Conservation (phyloP, 2,797 vertebrate species). For the Psittacula echo region DNA sequence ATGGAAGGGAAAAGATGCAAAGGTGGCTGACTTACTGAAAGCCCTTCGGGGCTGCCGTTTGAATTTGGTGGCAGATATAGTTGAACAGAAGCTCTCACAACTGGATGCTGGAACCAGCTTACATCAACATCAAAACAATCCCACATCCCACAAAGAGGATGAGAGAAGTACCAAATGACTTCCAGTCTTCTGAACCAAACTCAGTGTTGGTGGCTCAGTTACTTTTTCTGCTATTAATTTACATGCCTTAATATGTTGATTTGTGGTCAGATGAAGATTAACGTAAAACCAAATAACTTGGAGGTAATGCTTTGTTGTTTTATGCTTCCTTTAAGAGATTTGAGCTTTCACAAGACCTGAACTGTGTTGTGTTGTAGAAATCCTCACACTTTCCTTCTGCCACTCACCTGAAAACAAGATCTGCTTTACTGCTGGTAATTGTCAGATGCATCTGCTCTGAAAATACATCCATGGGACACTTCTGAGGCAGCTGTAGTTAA, state of each 20-base stretch:
- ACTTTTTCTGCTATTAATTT: not conserved
- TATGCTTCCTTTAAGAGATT: not conserved
- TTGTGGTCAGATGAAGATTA: not conserved
- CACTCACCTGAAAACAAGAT: not conserved
- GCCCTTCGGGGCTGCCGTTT: constrained; percentile 79
- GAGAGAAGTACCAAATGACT: not conserved
- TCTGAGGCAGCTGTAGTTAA: not conserved
- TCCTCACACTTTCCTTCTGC: not conserved
- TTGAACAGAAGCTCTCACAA: constrained; percentile 61
- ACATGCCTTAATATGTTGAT: not conserved
- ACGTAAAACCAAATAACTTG: not conserved
- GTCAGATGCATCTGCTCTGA: not conserved
- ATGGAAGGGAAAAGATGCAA: constrained; percentile 61
- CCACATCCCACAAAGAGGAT: not conserved
- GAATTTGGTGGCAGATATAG: constrained; percentile 85
- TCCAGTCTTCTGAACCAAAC: not conserved
- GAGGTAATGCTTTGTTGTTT: not conserved
- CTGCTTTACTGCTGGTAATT: not conserved
- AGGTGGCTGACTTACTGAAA: constrained; percentile 69
- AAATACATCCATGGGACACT: not conserved
- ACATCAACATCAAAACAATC: not conserved
- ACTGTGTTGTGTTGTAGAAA: not conserved
- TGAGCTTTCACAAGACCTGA: not conserved
- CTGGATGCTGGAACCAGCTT: not conserved
- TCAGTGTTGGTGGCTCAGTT: not conserved